These are phyloP conservation scores for Cirrhinus molitorella DNA, from an alignment of 2,797 vertebrate genomes.

Conservation along the genomic window DNA sequence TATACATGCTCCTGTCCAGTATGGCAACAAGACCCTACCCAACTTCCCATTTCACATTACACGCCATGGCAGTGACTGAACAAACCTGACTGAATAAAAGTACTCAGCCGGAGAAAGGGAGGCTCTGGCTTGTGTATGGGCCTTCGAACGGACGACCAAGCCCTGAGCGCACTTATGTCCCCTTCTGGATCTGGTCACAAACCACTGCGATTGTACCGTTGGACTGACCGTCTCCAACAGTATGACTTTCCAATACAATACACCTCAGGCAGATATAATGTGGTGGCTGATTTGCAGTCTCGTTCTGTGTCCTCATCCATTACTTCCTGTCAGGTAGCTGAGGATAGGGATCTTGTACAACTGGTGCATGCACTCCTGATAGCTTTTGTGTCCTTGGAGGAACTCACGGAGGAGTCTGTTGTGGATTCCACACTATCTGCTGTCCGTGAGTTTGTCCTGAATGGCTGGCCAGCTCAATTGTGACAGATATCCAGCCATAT, in stretches of 20 bases:
- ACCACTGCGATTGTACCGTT: neutral
- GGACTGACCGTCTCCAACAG: constrained; percentile 1
- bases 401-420: too few relatives aligned
- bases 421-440: too few relatives aligned
- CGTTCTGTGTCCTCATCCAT: too few relatives aligned
- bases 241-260: neutral
- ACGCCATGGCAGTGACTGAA: constrained; percentile 11
- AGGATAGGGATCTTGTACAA: too few relatives aligned
- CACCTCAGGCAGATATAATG: too few relatives aligned
- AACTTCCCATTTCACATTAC: constrained; percentile 25
- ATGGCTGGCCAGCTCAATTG: constrained; percentile 31
- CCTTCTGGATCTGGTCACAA: constrained; percentile 21
- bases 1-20: neutral
- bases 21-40: neutral
- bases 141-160: neutral
- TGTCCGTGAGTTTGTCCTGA: neutral
- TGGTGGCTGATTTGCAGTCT: too few relatives aligned
- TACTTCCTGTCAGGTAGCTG: too few relatives aligned
- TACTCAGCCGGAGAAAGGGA: constrained; percentile 35
- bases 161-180: neutral
- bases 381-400: too few relatives aligned
- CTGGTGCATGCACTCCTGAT: too few relatives aligned
- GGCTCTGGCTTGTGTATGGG: constrained; percentile 12
- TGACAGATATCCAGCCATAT: neutral
- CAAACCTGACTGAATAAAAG: constrained; percentile 16